These are phyloP conservation scores for Allophyes oxyacanthae DNA, from an alignment of 2,888 invertebrate genomes.

Conservation along the genomic window DNA sequence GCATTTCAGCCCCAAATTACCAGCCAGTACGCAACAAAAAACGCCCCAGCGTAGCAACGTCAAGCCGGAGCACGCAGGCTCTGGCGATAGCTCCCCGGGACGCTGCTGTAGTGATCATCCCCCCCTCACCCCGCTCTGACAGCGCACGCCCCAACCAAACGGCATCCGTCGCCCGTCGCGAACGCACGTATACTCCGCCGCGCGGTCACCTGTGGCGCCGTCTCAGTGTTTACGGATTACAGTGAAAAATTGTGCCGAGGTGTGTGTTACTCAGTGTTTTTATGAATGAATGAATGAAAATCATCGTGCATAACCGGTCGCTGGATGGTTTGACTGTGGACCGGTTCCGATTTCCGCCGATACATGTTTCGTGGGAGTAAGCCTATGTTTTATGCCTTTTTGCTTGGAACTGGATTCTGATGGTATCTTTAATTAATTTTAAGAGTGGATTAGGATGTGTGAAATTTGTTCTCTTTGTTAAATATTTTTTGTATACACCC, in stretches of 20 bases:
- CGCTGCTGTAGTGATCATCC: slow-evolving; percentile 78
- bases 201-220: slow-evolving; percentile 76
- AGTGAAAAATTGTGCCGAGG: slow-evolving; percentile 70
- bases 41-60: slow-evolving; percentile 57
- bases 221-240: slow-evolving; percentile 71
- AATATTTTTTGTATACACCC: not conserved
- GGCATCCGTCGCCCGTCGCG: slow-evolving; percentile 67
- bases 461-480: slow-evolving; percentile 9
- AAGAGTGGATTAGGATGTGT: slow-evolving; percentile 40
- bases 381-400: slow-evolving; percentile 59
- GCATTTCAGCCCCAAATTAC: slow-evolving; percentile 48
- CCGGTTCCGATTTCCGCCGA: slow-evolving; percentile 75
- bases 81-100: slow-evolving; percentile 75
- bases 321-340: slow-evolving; percentile 70
- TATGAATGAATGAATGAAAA: slow-evolving; percentile 70
- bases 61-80: slow-evolving; percentile 70
- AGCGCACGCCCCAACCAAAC: slow-evolving; percentile 66
- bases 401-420: slow-evolving; percentile 58
- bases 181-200: slow-evolving; percentile 60
- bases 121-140: slow-evolving; percentile 63
- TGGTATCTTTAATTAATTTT: slow-evolving; percentile 54
- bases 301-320: slow-evolving; percentile 62
- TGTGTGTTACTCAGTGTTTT: slow-evolving; percentile 63
- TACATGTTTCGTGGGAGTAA: slow-evolving; percentile 74
- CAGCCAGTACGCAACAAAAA: slow-evolving; percentile 45